These are phyloP conservation scores for Australoheros scitulus DNA, from an alignment of 2,113 vertebrate species.

Conservation along the genomic window DNA sequence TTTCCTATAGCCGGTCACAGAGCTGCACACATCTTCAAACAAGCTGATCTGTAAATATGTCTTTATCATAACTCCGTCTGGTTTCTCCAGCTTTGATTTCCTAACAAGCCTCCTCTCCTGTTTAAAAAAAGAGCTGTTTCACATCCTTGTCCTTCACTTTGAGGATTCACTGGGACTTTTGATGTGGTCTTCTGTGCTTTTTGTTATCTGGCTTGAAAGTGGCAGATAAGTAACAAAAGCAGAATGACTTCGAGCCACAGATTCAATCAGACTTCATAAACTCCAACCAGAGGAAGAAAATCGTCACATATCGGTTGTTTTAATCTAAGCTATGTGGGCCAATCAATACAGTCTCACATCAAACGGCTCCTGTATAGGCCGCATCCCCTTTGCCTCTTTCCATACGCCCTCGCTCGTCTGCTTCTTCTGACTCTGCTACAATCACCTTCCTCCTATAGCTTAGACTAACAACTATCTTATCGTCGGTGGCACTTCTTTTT, in stretches of 20 bases:
- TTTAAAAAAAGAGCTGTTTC: neutral
- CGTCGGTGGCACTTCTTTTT: neutral
- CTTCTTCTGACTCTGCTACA: neutral
- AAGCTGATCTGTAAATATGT: neutral
- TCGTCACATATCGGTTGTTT: slow-evolving; percentile 12
- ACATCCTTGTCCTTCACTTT: slow-evolving; percentile 28
- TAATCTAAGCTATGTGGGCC: slow-evolving; percentile 65
- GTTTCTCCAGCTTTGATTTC: neutral
- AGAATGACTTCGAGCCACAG: slow-evolving; percentile 6
- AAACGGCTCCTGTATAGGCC: slow-evolving; percentile 31
- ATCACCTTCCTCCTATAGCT: neutral
- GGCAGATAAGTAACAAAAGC: slow-evolving; percentile 30
- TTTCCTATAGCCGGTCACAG: neutral
- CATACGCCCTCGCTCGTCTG: neutral
- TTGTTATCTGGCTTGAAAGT: slow-evolving; percentile 11
- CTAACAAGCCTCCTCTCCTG: neutral
- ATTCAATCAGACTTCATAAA: slow-evolving; percentile 44
- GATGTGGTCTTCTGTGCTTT: slow-evolving; percentile 12
- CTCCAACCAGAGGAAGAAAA: neutral
- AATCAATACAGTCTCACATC: slow-evolving; percentile 65
- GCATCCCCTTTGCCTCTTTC: neutral
- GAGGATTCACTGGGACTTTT: slow-evolving; percentile 1
- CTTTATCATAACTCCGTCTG: neutral
- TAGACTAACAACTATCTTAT: neutral
- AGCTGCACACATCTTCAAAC: neutral